Conservation (phyloP, 1,140 invertebrate genomes). For the Leptinotarsa defecta region DNA sequence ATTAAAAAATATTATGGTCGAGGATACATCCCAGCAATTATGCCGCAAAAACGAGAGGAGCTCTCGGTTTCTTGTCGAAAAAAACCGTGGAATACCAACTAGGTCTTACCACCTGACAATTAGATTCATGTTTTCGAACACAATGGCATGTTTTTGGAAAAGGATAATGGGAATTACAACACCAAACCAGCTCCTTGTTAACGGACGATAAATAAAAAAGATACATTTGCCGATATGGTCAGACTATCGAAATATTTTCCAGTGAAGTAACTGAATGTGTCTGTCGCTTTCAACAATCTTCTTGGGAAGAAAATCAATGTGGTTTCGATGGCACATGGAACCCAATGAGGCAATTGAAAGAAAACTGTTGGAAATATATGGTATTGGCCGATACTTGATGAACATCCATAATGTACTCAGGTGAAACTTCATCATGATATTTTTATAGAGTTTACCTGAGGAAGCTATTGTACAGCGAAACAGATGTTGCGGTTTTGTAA, state of each 20-base stretch:
- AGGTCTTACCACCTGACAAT: constrained; percentile 14
- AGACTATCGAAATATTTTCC: constrained; percentile 7
- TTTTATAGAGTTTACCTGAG: no score
- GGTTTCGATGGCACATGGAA: no score
- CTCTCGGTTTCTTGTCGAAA: background rate
- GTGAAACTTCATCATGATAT: no score
- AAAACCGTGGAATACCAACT: constrained; percentile 10
- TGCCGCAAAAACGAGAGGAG: background rate
- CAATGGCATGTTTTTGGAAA: constrained; percentile 19
- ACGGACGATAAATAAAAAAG: constrained; percentile 1
- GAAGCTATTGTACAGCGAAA: no score
- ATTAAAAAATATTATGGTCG: no score
- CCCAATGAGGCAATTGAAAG: no score
- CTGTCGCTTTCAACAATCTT: background rate
- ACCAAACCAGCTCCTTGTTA: constrained; percentile 10
- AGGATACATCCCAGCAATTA: background rate
- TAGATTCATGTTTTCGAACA: constrained; percentile 16
- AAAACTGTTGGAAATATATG: no score
- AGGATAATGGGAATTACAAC: constrained; percentile 1
- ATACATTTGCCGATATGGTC: constrained; percentile 8
- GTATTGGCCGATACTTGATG: no score
- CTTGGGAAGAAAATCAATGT: background rate
- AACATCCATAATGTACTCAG: no score
- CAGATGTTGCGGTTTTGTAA: no score
- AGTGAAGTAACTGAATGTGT: background rate